Conservation (phyloP, 2,113 vertebrate genomes). For the Himantopus leucocephalus region DNA sequence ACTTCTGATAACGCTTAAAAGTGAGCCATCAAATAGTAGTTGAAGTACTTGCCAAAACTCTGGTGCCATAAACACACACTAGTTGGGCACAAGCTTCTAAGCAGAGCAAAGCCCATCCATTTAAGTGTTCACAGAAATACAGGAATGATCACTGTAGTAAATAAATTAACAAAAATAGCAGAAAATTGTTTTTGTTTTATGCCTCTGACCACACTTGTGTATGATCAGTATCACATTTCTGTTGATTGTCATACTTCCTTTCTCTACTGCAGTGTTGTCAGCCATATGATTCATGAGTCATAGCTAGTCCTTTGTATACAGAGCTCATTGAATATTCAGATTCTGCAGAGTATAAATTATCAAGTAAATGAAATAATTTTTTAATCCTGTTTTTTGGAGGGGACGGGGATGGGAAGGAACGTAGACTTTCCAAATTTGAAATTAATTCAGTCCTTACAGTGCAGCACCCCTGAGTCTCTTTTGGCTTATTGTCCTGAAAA, state of each 20-base stretch:
- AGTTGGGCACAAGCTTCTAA: neutral
- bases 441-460: neutral
- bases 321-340: constrained; percentile 41
- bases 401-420: neutral
- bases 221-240: constrained; percentile 27
- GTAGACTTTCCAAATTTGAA: neutral
- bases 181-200: neutral
- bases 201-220: constrained; percentile 6
- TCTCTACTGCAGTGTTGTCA: neutral
- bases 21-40: neutral
- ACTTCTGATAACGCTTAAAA: neutral
- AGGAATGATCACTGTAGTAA: neutral
- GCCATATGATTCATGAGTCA: constrained; percentile 55
- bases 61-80: neutral
- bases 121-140: neutral
- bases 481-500: neutral
- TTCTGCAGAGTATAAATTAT: constrained; percentile 21
- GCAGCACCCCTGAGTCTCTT: neutral
- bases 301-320: constrained; percentile 28
- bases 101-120: neutral
- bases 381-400: neutral
- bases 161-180: neutral
- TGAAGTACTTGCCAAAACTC: neutral
- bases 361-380: neutral
- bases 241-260: constrained; percentile 40